A percentile compares a stretch with the other conserved stretches of the same genome.
phyloP scores from a whole-genome alignment of 2,797 vertebrate species.

The Spheniscus humboldti region DNA sequence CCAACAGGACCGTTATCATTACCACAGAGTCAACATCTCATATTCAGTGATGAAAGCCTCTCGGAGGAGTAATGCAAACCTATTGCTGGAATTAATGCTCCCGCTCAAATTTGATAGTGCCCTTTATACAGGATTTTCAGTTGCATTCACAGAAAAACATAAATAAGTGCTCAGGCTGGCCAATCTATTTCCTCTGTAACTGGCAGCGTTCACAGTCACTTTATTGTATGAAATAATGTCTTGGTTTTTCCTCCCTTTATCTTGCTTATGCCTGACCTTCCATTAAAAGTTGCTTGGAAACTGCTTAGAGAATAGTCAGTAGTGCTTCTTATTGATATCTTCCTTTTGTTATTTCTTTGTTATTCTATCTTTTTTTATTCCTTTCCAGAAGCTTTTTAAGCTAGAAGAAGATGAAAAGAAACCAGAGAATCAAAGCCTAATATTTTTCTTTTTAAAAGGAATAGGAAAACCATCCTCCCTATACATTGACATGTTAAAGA shows the following conservation, averaged over 20 bases:
- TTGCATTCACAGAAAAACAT: constrained; percentile 59
- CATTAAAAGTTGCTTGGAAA: constrained; percentile 98
- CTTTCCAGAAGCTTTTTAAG: constrained; percentile 66
- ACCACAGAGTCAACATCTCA: not conserved
- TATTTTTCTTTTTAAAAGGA: constrained; percentile 66
- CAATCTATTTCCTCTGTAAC: constrained; percentile 66
- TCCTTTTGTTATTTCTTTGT: constrained; percentile 77
- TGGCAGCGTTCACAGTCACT: constrained; percentile 73
- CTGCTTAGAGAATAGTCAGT: constrained; percentile 82
- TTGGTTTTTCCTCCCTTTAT: constrained; percentile 77
- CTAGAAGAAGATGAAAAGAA: constrained; percentile 67
- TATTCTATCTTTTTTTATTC: constrained; percentile 69
- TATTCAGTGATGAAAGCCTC: constrained; percentile 45
- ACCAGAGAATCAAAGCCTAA: constrained; percentile 65
- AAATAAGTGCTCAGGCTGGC: constrained; percentile 66
- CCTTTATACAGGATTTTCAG: constrained; percentile 64
- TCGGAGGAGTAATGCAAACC: constrained; percentile 42
- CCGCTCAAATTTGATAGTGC: constrained; percentile 64
- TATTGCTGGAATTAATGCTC: constrained; percentile 60
- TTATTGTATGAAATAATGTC: constrained; percentile 77
- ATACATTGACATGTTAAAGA: constrained; percentile 35
- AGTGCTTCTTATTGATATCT: constrained; percentile 76
- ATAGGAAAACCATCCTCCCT: constrained; percentile 26
- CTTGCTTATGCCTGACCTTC: constrained; percentile 87
- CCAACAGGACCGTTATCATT: not conserved